Conservation (phyloP, 1,140 invertebrate genomes). For the Thalassaphorura encarpata region DNA sequence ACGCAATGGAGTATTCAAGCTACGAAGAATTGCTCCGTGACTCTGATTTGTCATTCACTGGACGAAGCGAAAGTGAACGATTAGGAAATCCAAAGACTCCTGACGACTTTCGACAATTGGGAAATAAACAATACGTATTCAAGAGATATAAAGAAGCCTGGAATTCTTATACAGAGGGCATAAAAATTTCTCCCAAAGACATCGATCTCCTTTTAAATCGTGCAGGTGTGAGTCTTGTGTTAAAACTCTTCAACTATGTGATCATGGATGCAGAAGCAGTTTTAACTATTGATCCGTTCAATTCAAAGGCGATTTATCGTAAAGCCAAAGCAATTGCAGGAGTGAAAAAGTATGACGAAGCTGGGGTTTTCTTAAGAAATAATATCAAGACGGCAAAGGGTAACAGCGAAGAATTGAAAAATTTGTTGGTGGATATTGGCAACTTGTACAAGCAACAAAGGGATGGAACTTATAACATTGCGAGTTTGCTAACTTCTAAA, state of each 20-base stretch:
- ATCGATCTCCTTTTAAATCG: constrained; percentile 1
- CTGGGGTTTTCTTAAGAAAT: not conserved
- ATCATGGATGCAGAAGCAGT: constrained; percentile 3
- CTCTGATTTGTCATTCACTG: no score
- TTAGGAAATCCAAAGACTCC: not conserved
- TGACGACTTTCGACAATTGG: not conserved
- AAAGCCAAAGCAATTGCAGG: constrained; percentile 5
- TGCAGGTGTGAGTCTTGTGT: not conserved
- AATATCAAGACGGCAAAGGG: not conserved
- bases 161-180: not conserved
- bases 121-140: not conserved
- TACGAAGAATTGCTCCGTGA: no score
- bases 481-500: not conserved
- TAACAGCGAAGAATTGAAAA: not conserved
- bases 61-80: no score
- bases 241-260: not conserved
- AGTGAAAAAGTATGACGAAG: not conserved
- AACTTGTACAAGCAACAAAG: not conserved
- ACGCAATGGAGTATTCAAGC: no score
- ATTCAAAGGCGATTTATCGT: not conserved
- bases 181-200: not conserved
- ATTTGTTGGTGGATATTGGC: not conserved
- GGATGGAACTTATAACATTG: not conserved
- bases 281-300: not conserved
- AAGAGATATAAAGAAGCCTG: constrained; percentile 1